These are phyloP conservation scores for Anticlea derivata DNA, from an alignment of 2,888 invertebrate genomes.

Conservation along the genomic window DNA sequence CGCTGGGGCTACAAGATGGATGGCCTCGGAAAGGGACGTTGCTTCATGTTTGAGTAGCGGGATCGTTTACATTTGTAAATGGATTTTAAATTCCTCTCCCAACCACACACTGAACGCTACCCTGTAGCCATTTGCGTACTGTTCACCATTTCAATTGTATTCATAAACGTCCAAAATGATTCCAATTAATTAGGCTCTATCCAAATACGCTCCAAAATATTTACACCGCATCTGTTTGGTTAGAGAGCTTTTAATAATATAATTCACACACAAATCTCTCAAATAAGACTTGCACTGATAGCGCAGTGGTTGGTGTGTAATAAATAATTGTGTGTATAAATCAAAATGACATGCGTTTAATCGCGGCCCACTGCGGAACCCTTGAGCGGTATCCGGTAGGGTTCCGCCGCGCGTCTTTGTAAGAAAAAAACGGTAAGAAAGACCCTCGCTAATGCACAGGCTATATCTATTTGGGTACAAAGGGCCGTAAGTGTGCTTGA, in stretches of 20 bases:
- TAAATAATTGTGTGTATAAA: conserved; percentile 74
- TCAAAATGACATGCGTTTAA: conserved; percentile 78
- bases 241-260: conserved; percentile 42
- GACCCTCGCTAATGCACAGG: conserved; percentile 76
- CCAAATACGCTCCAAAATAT: conserved; percentile 44
- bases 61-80: conserved; percentile 65
- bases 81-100: conserved; percentile 51
- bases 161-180: conserved; percentile 36
- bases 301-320: conserved; percentile 45
- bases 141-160: conserved; percentile 29
- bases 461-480: conserved; percentile 75
- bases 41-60: conserved; percentile 45
- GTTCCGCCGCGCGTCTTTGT: conserved; percentile 53
- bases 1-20: conserved; percentile 59
- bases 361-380: conserved; percentile 59
- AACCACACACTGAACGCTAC: conserved; percentile 13
- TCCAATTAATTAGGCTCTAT: conserved; percentile 42
- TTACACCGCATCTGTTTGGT: conserved; percentile 50
- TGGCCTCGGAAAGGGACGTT: conserved; percentile 44
- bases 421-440: conserved; percentile 62
- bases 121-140: conserved; percentile 20
- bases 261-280: conserved; percentile 42
- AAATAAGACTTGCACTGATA: conserved; percentile 37
- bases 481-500: conserved; percentile 70
- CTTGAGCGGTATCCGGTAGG: conserved; percentile 58